A percentile compares a stretch with the other conserved stretches of the same genome.
phyloP scores from a whole-genome alignment of 2,113 vertebrate species.

The Apodemus speciosus region DNA sequence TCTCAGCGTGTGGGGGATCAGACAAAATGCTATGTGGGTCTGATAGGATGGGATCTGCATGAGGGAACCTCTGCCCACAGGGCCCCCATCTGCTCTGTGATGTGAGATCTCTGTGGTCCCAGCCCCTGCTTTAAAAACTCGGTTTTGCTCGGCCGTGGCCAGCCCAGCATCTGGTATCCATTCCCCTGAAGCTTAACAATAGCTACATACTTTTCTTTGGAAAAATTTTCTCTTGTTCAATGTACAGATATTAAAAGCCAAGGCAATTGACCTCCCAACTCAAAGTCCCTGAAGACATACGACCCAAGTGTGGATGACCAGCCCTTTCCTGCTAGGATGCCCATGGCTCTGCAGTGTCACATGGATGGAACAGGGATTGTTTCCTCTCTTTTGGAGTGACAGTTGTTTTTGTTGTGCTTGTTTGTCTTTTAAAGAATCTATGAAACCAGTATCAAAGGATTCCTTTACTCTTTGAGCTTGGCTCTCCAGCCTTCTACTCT shows the following conservation, averaged over 20 bases:
- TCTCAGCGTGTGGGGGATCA: slow-evolving; percentile 17
- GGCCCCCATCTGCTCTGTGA: not conserved
- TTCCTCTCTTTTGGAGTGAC: not conserved
- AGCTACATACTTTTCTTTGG: not conserved
- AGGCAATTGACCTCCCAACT: not conserved
- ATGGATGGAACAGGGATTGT: not conserved
- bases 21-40: slow-evolving; percentile 26
- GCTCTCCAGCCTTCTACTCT: not conserved
- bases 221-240: not conserved
- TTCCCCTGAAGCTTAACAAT: not conserved
- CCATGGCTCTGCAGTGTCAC: not conserved
- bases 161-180: not conserved
- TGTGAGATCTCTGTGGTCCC: not conserved
- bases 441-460: not conserved
- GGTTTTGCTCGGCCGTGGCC: not conserved
- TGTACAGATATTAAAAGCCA: not conserved
- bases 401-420: not conserved
- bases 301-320: not conserved
- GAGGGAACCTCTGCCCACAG: not conserved
- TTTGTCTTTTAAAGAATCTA: not conserved
- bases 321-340: not conserved
- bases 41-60: slow-evolving; percentile 1
- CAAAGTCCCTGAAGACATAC: not conserved
- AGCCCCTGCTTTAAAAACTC: not conserved
- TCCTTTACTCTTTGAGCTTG: not conserved